Base-by-base conservation (phyloP, 2,113 vertebrate genomes). In the Polypterus senegalus region DNA sequence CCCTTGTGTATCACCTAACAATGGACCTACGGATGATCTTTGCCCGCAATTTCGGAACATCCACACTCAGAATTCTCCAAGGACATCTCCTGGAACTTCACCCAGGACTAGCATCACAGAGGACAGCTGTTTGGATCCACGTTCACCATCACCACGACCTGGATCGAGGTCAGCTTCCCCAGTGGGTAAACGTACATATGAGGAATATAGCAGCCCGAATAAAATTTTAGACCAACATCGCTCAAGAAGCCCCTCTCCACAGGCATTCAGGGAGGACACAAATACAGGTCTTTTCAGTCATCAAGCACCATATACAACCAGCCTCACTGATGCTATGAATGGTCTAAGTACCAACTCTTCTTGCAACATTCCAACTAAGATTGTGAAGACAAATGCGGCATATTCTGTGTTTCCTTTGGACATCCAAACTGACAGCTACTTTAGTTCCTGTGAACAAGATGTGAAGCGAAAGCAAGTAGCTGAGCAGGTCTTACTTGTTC, bases 1-100 rank as follows among this genome's bases (percentile, higher is more conserved):
- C 59, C 96, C 94, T 63, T 98, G 96, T 56, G 92, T 98, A 79
- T 98, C 96, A 70, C 96, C 96, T 76, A 92, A 93, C 83, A 92
- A 86, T 67, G 90, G 83, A 67, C 76, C 86, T 74, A 79, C 89
- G 60, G 90, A 91, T 70, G 93, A 98, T 78, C 89, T 95, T 74
- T 97, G 92, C 82, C 91, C 91, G 9, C 90, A 93, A 48, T 83
- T 98, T 74, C 94, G 95, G 91, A 92, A 86, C 87, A 92, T 97
- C 88, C 91, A 93, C 86, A 88, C 92, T 79, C 89, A 91, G 83
- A 87, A 89, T 75, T 97, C 94, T 68, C 83, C 89, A 74, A 90
- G 89, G 81, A 91, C 91, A 74, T 94, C 94, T 77, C 94, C 93
- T 66, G 91, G 92, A 80, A 96, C 93, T 75, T 99, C 96, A 67